Evolutionary conservation across 2,797 vertebrate genomes (phyloP), one percentile per base, ranked within the genome.

Genomic region (Enteromius argenteus): DNA sequence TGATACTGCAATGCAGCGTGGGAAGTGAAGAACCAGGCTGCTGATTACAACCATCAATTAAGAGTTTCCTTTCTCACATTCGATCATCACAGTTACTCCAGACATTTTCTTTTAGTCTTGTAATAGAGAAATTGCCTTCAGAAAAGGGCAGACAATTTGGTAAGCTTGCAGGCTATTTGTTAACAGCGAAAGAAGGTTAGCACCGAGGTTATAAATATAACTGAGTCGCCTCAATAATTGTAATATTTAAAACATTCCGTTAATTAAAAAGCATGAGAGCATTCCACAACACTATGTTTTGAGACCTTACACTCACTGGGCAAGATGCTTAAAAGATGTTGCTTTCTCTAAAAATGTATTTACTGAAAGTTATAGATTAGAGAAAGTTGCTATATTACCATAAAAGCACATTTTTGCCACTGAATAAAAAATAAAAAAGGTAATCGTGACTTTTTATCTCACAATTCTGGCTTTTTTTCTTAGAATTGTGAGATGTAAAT

Each of bases 21-120:
- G 58, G 85, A 71, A 82, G 88, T 23, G 81, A 74, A 64, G 81
- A 53, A 84, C 73, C 46, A 58, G 85, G 64, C 35, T 68, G 78
- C 88, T 90, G 85, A 86, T 91, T 86, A 72, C 23, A 21, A 46
- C 75, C 76, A 71, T 46, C 79, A 83, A 84, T 68, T 62, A 84
- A 69, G 83, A 67, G 75, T 51, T 75, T 62, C 5, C 51, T 51
- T 71, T 76, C 51, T 79, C 39, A 60, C 53, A 69, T 67, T 78
- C 15, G 21, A 37, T 66, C 42, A 72, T 84, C 75, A 71, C 5
- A 21, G 35, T 79, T 49, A 30, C 27, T 79, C 8, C 30, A 84
- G 67, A 84, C n/a, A 21, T 51, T 64, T 15, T 2, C 56, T 64
- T 81, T 81, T 62, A 37, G 58, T 32, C 27, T 46, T 35, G 17